Evolutionary conservation across 2,888 invertebrate species (phyloP), one percentile per base, ranked within the genome.

Genomic region (Caradrina clavipalpis): DNA sequence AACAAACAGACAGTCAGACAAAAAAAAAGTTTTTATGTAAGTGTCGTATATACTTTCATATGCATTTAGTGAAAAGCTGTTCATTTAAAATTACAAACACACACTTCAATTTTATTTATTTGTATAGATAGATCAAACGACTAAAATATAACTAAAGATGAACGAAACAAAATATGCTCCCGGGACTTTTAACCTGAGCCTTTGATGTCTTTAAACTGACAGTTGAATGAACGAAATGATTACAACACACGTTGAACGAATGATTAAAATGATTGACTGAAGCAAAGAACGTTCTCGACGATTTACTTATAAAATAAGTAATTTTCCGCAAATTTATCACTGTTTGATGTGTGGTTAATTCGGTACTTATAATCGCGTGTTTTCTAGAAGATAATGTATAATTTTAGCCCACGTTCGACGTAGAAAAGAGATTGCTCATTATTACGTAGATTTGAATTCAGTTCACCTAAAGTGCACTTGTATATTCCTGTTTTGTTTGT

Each of bases 151-250:
- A 13, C 22, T 19, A 15, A 51, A 60, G 7, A 60, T n/a, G n/a
- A n/a, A n/a, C n/a, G n/a, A n/a, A 49, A 55, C 31, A 3, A 49
- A 55, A 35, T 63, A 55, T 63, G 50, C 22, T 57, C 47, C 50
- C 22, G 45, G 26, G 22, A 21, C 19, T 22, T 21, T 59, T 10
- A 56, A 35, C n/a, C 21, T 31, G 62, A 55, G 0, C 42, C 39
- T 42, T 42, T 73, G 56, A 59, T 65, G 17, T 51, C 78, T 35
- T 57, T 45, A 19, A 45, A 49, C n/a, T 31, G 49, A 50, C 69
- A 62, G 80, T 49, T 62, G 42, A 75, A 74, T 64, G 69, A 79
- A 79, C 76, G 56, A 39, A 69, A 69, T 69, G 49, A 76, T 76
- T 73, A 63, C 26, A 19, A 49, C 51, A 55, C 26, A 53, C 47